Conservation (phyloP, 2,888 invertebrate species). For the Caenorhabditis uteleia region DNA sequence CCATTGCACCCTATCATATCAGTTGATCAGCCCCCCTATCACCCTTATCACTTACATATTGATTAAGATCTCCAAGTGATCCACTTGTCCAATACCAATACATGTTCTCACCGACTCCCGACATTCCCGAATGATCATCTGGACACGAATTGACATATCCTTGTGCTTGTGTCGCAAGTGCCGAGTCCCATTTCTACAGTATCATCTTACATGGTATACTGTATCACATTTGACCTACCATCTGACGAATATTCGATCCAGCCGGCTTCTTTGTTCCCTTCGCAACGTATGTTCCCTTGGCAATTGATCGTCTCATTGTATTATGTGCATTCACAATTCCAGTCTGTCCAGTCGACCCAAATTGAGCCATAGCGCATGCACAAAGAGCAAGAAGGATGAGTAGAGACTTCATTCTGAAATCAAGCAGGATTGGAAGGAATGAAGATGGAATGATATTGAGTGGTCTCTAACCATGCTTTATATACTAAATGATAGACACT, state of each 20-base stretch:
- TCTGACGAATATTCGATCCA: background rate
- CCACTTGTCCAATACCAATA: background rate
- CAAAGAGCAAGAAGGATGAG: no score
- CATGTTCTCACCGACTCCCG: background rate
- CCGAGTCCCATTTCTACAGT: no score
- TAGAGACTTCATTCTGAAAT: no score
- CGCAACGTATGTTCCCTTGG: background rate
- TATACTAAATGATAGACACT: no score
- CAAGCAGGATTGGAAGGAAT: no score
- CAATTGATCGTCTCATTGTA: background rate
- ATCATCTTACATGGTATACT: no score
- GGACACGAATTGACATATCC: background rate
- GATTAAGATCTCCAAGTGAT: background rate
- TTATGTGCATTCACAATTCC: background rate
- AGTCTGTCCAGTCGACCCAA: background rate
- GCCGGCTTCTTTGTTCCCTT: background rate
- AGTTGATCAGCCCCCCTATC: no score
- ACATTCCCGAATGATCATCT: background rate
- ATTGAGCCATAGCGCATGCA: slow-evolving; percentile 1
- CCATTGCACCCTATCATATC: background rate
- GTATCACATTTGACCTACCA: no score
- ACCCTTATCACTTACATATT: no score
- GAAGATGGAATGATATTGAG: no score
- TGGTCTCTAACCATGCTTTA: no score
- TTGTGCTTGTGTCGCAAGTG: no score